phyloP scores from a whole-genome alignment of 2,113 vertebrate genomes.

The Melanostigma gelatinosum region DNA sequence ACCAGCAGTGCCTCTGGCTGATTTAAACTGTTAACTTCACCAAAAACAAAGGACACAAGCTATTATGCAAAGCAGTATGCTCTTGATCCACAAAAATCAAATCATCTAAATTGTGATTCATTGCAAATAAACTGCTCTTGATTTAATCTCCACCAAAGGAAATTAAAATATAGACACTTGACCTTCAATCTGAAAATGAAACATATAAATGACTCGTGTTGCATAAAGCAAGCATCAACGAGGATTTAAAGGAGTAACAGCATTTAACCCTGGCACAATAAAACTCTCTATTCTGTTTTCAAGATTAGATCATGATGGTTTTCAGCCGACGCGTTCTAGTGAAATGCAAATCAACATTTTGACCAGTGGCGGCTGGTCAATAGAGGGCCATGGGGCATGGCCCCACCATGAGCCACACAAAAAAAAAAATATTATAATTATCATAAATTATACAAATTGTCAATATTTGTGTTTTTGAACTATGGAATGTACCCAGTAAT shows the following conservation, averaged over 20 bases:
- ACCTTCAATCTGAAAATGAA: background rate
- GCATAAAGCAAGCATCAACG: background rate
- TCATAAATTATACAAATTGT: no score
- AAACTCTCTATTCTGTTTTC: background rate
- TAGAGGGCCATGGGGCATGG: no score
- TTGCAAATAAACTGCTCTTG: background rate
- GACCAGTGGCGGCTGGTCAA: no score
- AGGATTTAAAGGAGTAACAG: background rate
- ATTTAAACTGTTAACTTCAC: background rate
- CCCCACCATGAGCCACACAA: no score
- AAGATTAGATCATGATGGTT: background rate
- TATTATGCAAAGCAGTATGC: background rate
- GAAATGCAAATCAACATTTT: constrained; percentile 54
- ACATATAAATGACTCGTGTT: background rate
- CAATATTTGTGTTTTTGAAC: no score
- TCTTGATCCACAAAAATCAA: background rate
- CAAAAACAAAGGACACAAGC: background rate
- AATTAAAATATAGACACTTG: constrained; percentile 2
- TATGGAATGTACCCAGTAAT: no score
- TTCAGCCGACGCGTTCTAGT: background rate
- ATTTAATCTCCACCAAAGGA: background rate
- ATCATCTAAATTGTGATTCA: background rate
- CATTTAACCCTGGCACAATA: background rate
- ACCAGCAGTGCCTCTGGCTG: background rate
- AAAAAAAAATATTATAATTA: no score